Percentiles rank a stretch among this genome's conserved stretches.
Conservation (phyloP, 1,140 invertebrate genomes). For the Ostrea denselamellosa region DNA sequence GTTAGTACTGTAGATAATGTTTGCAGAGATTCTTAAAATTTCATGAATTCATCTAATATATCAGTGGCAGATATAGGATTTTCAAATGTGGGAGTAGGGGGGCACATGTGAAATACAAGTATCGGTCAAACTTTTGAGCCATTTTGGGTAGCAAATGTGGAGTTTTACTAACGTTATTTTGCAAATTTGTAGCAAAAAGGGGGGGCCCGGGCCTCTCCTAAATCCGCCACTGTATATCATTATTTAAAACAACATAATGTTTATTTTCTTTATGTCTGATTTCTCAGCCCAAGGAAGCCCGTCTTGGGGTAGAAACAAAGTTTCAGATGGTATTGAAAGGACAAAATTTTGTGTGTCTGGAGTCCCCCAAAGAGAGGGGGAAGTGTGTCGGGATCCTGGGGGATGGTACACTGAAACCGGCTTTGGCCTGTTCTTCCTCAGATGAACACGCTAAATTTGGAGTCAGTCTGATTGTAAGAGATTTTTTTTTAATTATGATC, state of each 20-base stretch:
- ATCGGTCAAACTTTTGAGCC: too few relatives aligned
- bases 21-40: too few relatives aligned
- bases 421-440: conserved; percentile 62
- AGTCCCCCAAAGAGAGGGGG: conserved; percentile 68
- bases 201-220: too few relatives aligned
- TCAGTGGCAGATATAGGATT: too few relatives aligned
- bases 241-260: not conserved
- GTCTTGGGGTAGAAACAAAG: conserved; percentile 71
- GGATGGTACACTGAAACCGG: conserved; percentile 71
- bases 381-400: conserved; percentile 69
- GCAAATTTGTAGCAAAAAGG: too few relatives aligned
- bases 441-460: conserved; percentile 72
- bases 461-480: conserved; percentile 71
- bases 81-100: too few relatives aligned
- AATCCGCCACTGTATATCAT: too few relatives aligned
- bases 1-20: too few relatives aligned
- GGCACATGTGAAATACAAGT: too few relatives aligned
- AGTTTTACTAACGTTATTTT: too few relatives aligned
- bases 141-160: too few relatives aligned
- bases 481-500: conserved; percentile 40
- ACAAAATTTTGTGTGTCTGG: conserved; percentile 68
- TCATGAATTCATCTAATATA: too few relatives aligned
- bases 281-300: conserved; percentile 66
- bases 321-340: conserved; percentile 64
- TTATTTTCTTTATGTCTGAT: not conserved